Evolutionary conservation across 2,888 invertebrate species (phyloP).

Genomic region (Ormyrus labotus): DNA sequence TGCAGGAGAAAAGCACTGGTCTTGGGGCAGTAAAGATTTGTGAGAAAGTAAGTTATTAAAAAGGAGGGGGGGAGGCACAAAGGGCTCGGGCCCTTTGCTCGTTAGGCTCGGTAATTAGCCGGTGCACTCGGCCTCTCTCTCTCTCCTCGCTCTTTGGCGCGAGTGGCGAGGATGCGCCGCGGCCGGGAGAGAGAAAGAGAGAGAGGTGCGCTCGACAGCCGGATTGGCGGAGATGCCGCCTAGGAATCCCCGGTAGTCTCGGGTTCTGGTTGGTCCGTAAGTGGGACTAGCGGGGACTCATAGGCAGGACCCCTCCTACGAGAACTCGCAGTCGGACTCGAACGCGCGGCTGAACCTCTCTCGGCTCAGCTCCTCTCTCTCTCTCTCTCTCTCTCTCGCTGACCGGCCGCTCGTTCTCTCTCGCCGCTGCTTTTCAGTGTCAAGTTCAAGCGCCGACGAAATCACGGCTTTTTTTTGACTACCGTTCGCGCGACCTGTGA

Average conservation of each 20-base stretch:
- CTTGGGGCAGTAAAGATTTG: background rate
- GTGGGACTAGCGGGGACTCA: slow-evolving; percentile 76
- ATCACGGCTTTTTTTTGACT: too few species aligned
- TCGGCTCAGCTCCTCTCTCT: slow-evolving; percentile 61
- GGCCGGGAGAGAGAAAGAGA: slow-evolving; percentile 22
- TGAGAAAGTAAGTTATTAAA: slow-evolving; percentile 42
- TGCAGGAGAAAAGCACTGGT: too few species aligned
- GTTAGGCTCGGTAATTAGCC: slow-evolving; percentile 54
- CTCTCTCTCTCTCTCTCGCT: slow-evolving; percentile 1
- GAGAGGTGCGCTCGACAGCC: slow-evolving; percentile 31
- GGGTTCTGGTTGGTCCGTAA: slow-evolving; percentile 75
- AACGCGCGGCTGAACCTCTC: slow-evolving; percentile 67
- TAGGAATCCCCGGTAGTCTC: slow-evolving; percentile 72
- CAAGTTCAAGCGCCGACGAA: too few species aligned
- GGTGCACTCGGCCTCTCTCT: slow-evolving; percentile 20
- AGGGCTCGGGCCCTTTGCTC: slow-evolving; percentile 39
- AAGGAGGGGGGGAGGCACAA: slow-evolving; percentile 15
- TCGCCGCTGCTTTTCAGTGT: too few species aligned
- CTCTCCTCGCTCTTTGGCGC: background rate
- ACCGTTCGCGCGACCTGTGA: too few species aligned
- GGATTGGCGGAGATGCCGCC: slow-evolving; percentile 69
- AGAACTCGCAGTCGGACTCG: slow-evolving; percentile 74
- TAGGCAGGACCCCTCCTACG: slow-evolving; percentile 74
- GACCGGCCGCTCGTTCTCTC: background rate
- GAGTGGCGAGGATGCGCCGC: background rate